Percentiles rank a stretch among this genome's conserved stretches.
Evolutionary conservation across 2,888 invertebrate species (phyloP).

Genomic region (Hemistola chrysoprasaria): DNA sequence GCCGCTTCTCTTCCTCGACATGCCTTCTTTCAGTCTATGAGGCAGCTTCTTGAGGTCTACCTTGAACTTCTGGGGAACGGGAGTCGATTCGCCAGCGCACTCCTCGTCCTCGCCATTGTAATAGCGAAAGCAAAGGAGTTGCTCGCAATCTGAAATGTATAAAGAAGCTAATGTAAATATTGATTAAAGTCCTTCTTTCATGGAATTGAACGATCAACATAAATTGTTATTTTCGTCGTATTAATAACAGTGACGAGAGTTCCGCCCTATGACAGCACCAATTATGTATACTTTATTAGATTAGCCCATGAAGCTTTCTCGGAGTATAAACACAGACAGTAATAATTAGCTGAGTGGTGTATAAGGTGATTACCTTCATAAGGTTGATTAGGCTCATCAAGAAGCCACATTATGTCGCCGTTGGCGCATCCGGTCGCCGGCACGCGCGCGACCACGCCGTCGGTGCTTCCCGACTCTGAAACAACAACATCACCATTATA

Average conservation of each 20-base stretch:
- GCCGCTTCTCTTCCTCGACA: slow-evolving; percentile 74
- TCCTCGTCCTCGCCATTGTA: slow-evolving; percentile 85
- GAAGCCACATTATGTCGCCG: slow-evolving; percentile 87
- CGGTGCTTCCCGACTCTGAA: slow-evolving; percentile 62
- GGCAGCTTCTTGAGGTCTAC: slow-evolving; percentile 83
- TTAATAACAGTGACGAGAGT: too few relatives aligned
- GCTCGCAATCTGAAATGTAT: slow-evolving; percentile 84
- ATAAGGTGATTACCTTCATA: slow-evolving; percentile 79
- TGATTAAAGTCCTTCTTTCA: too few relatives aligned
- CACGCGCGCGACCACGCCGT: slow-evolving; percentile 72
- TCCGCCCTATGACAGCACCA: too few relatives aligned
- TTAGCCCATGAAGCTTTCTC: too few relatives aligned
- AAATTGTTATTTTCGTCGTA: too few relatives aligned
- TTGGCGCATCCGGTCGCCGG: slow-evolving; percentile 80
- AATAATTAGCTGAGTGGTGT: slow-evolving; percentile 9
- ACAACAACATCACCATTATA: slow-evolving; percentile 37
- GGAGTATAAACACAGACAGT: too few relatives aligned
- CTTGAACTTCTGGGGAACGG: slow-evolving; percentile 69
- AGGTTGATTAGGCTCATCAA: slow-evolving; percentile 85
- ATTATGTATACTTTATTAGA: background rate
- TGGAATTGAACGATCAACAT: too few relatives aligned
- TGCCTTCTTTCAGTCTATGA: slow-evolving; percentile 78
- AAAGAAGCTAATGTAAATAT: slow-evolving; percentile 2
- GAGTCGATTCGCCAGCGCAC: slow-evolving; percentile 84
- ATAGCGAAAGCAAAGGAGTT: slow-evolving; percentile 86